Evolutionary conservation across 2,888 invertebrate species (phyloP), one percentile per base, ranked within the genome.

Genomic region (Dichetophora obliterata): DNA sequence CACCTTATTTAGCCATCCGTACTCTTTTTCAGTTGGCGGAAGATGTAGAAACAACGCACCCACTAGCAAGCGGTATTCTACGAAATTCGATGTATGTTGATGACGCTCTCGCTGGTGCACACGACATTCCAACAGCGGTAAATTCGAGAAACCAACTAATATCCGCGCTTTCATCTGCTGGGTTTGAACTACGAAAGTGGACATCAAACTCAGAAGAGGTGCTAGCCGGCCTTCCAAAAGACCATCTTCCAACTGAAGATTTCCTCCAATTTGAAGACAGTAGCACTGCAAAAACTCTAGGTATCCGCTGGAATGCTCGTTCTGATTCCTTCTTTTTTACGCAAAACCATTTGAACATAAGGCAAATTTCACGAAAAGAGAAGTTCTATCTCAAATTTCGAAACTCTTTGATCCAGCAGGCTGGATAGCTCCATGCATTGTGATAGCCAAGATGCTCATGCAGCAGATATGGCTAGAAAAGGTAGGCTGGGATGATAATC

Each of bases 41-140:
- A 1, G 77, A 77, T 50, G 77, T 75, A 14, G 27, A 74, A 52
- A 34, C 5, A 16, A n/a, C 50, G 11, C 43, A 57, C 50, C 79
- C 80, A 0, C 24, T 75, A 2, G 80, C 79, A 14, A 70, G 70
- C 0, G 19, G 37, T 1, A 75, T 79, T 77, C 70, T 68, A 24
- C 69, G 34, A 70, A 79, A n/a, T 50, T 79, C 9, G 66, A 79
- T 37, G 78, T 77, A 81, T n/a, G 78, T 79, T 0, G 77, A 80
- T 22, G 78, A 80, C 27, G 75, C 61, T 4, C 50, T 80, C 1
- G 74, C 73, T 1, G 80, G 78, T 16, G 69, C 75, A 0, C 78
- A 80, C 70, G 73, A 77, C 9, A n/a, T 79, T 16, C 14, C 48
- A 0, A 74, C 52, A 3, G 75, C 79, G 0, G 43, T 77, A 5